Evolutionary conservation across 2,888 invertebrate genomes (phyloP), one percentile per base, ranked within the genome.

Genomic region (Lumbricus terrestris): DNA sequence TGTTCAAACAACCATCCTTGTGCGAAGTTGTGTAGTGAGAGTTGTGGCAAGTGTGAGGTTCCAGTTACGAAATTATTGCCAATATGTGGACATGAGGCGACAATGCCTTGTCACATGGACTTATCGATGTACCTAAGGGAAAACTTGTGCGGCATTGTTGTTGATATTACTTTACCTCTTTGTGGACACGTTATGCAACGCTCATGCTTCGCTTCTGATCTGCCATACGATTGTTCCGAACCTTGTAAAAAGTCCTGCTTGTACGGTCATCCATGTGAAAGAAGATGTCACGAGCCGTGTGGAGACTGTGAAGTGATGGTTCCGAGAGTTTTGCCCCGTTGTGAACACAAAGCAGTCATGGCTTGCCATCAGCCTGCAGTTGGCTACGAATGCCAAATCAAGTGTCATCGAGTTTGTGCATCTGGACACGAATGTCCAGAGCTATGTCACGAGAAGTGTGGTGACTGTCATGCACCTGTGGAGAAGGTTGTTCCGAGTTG

Each of bases 1-100:
- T 85, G 85, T 35, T 37, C 85, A 8, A 37, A 11, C 6, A 18
- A 23, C 5, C 85, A 85, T 85, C 35, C 35, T 35, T 85, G 85
- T 85, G 4, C 11, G 37, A 85, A 85, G n/a, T 23, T 34, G 34
- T 85, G 85, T 37, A 1, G 0, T 85, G 35, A 85, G 34, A 34
- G 5, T 1, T 85, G 85, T 37, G 85, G 35, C 29, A 29, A 6
- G 20, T 85, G 85, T 35, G 16, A 15, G 85, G 85, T 85, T 23
- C 35, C 37, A 23, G 85, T 85, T 23, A 85, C 33, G 16, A 92
- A 92, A 88, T 8, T 69, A n/a, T 69, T 94, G 3, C 93, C 94
- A 15, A 90, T 88, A n/a, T 95, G 94, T 91, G 92, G 92, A 15
- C 95, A 95, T 90, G 88, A 42, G 29, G 92, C 93, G 83, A 91